A percentile compares a stretch with the other conserved stretches of the same genome.
Evolutionary conservation across 2,797 vertebrate species (phyloP).

Genomic region (Thalassophryne amazonica): DNA sequence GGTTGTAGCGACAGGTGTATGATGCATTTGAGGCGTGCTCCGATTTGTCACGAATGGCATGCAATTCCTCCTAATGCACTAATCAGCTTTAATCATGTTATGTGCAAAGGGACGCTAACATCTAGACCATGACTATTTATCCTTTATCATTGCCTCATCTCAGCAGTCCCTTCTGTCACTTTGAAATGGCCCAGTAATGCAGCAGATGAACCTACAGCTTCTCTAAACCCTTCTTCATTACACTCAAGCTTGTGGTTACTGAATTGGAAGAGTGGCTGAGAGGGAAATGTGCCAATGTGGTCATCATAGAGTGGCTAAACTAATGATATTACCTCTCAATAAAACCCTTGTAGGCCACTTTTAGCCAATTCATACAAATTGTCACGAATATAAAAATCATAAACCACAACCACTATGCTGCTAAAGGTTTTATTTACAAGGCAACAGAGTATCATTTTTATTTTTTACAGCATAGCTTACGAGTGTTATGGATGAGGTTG

Average conservation of each 20-base stretch:
- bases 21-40: too few relatives aligned
- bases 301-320: conserved; percentile 61
- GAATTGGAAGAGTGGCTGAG: conserved; percentile 50
- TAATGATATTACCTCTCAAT: conserved; percentile 69
- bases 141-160: conserved; percentile 15
- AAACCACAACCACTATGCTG: conserved; percentile 55
- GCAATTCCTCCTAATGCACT: too few relatives aligned
- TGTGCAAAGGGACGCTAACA: too few relatives aligned
- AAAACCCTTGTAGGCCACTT: conserved; percentile 56
- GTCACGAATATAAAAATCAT: too few relatives aligned
- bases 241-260: conserved; percentile 66
- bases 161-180: conserved; percentile 40
- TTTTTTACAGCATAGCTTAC: conserved; percentile 56
- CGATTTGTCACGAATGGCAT: too few relatives aligned
- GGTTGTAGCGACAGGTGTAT: too few relatives aligned
- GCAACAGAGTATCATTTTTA: too few relatives aligned
- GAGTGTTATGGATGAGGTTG: conserved; percentile 45
- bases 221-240: conserved; percentile 66
- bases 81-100: too few relatives aligned
- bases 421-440: too few relatives aligned
- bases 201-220: conserved; percentile 69
- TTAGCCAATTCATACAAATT: conserved; percentile 26
- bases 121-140: conserved; percentile 32
- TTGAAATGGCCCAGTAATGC: conserved; percentile 58
- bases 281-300: conserved; percentile 61